phyloP scores from a whole-genome alignment of 2,113 vertebrate species.

The Tachuris rubrigastra region DNA sequence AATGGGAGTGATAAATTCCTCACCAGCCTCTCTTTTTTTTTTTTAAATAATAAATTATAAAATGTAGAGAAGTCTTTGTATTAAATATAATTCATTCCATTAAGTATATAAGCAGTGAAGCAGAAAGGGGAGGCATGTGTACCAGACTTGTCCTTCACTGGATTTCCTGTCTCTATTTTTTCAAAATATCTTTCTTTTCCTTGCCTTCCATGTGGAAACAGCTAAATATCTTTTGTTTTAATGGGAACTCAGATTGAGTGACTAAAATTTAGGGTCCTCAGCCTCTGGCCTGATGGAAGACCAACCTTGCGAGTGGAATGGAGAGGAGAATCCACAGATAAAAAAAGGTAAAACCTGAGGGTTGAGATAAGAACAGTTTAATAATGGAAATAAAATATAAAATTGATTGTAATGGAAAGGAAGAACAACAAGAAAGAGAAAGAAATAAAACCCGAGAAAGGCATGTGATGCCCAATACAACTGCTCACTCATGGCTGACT shows the following conservation, averaged over 20 bases:
- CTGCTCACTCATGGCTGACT: not conserved
- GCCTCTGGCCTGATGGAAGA: not conserved
- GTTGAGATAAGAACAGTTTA: not conserved
- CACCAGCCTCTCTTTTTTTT: not conserved
- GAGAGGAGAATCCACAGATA: not conserved
- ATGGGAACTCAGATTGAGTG: not conserved
- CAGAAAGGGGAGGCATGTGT: not conserved
- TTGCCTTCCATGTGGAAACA: not conserved
- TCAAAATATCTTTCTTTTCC: not conserved
- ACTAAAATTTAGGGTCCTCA: not conserved
- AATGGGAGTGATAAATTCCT: not conserved
- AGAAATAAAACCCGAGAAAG: not conserved
- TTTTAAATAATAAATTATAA: not conserved
- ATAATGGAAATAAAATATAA: not conserved
- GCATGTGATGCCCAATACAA: not conserved
- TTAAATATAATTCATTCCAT: not conserved
- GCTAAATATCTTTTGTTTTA: not conserved
- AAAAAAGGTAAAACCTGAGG: not conserved
- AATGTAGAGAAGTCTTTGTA: not conserved
- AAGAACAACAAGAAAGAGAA: not conserved
- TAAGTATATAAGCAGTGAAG: not conserved
- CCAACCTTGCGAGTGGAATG: not conserved
- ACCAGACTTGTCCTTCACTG: not conserved
- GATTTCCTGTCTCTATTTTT: not conserved
- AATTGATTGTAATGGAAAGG: not conserved